These are phyloP conservation scores for Nicator chloris DNA, from an alignment of 2,113 vertebrate genomes.

Conservation along the genomic window DNA sequence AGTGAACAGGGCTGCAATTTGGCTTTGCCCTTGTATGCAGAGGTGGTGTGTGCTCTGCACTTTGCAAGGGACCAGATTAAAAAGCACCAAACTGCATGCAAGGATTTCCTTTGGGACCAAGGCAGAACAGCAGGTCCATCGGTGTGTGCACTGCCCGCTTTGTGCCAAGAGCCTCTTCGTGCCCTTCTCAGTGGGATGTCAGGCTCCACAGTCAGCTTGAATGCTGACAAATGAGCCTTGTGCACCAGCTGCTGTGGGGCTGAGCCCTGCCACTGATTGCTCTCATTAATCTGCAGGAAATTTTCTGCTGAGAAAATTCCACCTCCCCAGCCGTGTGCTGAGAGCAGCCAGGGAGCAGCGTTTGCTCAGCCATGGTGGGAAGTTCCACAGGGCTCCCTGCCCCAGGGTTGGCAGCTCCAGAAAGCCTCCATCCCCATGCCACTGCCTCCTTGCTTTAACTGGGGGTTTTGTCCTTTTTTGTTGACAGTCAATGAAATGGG, in stretches of 20 bases:
- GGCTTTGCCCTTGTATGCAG: neutral
- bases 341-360: neutral
- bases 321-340: rapidly evolving
- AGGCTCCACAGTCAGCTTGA: neutral
- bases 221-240: neutral
- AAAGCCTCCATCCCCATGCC: neutral
- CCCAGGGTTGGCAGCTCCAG: neutral
- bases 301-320: neutral
- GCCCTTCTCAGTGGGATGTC: neutral
- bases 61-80: neutral
- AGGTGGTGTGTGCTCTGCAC: neutral
- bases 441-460: neutral
- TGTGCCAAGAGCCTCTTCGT: neutral
- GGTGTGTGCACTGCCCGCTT: neutral
- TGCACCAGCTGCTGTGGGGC: rapidly evolving
- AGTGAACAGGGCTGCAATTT: neutral
- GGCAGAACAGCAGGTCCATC: neutral
- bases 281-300: neutral
- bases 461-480: neutral
- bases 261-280: neutral
- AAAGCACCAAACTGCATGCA: neutral
- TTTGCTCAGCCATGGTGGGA: neutral
- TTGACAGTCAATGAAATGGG: neutral
- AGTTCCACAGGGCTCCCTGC: neutral
- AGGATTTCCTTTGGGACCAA: neutral